Base-by-base conservation (phyloP, 2,888 invertebrate species). In the Agrilus cyanescens region DNA sequence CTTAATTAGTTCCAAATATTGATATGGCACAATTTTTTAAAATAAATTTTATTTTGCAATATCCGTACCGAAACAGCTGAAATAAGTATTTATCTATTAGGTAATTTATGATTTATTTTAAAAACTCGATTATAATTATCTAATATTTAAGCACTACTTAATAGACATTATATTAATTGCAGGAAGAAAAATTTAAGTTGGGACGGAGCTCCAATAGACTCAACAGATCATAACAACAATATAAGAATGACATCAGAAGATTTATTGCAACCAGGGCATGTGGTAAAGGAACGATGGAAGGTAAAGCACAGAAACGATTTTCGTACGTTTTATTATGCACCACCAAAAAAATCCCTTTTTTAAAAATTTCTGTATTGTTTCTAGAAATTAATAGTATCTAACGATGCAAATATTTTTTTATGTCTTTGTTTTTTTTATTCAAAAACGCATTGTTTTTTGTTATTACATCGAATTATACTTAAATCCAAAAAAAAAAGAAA, bases 241-340 rank as follows among this genome's bases (percentile, higher is more conserved):
- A 84, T 84, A 71, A 84, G 82, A 64, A 89, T 89, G 88, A 85
- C 88, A 49, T 84, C 83, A 57, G 90, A 91, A 69, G 95, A 96
- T 70, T 77, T 96, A 52, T 74, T 96, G 59, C 93, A 94, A 70
- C 90, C 93, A 31, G 95, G 94, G 39, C 93, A 95, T 73, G 87
- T 95, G 45, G 94, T 97, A 61, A 96, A 96, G 72, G 97, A 98
- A 65, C 73, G 97, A 66, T 98, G 97, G 97, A 97, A 96, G 89
- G 96, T 95, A 61, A 70, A 79, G 61, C n/a, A 4, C 10, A 33
- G 10, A 14, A 14, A 12, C n/a, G n/a, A n/a, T n/a, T n/a, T n/a
- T n/a, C n/a, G n/a, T n/a, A n/a, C n/a, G n/a, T n/a, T n/a, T n/a
- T n/a, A n/a, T n/a, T n/a, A n/a, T n/a, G n/a, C n/a, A n/a, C n/a